These are phyloP conservation scores for Anarhynchus alexandrinus DNA, from an alignment of 2,113 vertebrate species.

Conservation along the genomic window DNA sequence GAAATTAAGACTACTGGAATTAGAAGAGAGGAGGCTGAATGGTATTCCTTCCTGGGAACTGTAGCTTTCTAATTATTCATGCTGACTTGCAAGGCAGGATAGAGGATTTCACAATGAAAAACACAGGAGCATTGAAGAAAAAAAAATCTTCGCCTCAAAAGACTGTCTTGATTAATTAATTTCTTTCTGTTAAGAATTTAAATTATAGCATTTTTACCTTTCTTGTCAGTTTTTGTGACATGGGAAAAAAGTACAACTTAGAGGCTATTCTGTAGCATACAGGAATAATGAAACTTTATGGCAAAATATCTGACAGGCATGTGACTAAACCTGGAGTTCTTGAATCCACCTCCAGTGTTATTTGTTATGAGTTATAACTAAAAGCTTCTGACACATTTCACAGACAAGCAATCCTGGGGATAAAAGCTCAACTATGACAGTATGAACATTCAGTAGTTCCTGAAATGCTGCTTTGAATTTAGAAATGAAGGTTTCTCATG, in stretches of 20 bases:
- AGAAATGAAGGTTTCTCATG: not conserved
- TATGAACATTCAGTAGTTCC: not conserved
- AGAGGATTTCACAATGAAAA: not conserved
- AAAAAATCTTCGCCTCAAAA: not conserved
- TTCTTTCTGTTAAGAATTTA: not conserved
- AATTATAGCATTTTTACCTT: not conserved
- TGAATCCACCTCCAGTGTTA: not conserved
- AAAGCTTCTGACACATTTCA: not conserved
- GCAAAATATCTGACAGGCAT: not conserved
- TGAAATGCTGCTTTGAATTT: constrained; percentile 1
- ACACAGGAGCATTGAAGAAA: not conserved
- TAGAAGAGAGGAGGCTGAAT: not conserved
- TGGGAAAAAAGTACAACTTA: not conserved
- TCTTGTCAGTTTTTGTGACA: not conserved
- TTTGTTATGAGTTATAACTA: not conserved
- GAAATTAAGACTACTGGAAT: not conserved
- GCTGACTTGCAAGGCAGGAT: not conserved
- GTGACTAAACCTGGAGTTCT: not conserved
- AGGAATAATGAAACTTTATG: not conserved
- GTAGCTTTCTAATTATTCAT: not conserved
- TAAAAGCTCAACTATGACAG: not conserved
- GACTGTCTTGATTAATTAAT: not conserved
- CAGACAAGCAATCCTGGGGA: not conserved
- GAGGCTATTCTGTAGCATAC: not conserved
- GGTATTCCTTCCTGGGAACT: not conserved